Evolutionary conservation across 2,113 vertebrate species (phyloP).

Genomic region (Pollimyrus isidori): DNA sequence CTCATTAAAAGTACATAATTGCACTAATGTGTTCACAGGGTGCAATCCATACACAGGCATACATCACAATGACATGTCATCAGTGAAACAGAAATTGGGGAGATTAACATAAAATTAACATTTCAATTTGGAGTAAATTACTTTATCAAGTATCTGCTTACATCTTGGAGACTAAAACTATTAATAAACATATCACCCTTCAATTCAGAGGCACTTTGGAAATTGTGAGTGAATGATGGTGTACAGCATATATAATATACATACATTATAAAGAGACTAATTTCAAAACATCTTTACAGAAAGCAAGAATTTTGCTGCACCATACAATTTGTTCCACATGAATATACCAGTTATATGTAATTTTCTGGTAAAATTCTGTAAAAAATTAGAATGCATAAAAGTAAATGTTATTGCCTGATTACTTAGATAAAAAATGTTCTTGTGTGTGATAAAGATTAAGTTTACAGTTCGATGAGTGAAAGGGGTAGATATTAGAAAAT

Average conservation of each 20-base stretch:
- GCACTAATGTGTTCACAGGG: conserved; percentile 1
- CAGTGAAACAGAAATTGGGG: background rate
- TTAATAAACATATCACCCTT: background rate
- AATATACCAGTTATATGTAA: background rate
- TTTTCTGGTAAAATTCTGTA: background rate
- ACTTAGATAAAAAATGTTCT: background rate
- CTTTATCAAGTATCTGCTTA: background rate
- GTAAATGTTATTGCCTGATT: background rate
- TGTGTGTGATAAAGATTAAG: background rate
- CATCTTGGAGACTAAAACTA: background rate
- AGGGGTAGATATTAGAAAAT: background rate
- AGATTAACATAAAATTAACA: conserved; percentile 15
- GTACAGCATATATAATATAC: background rate
- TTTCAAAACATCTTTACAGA: background rate
- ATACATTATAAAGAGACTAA: background rate
- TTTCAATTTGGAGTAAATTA: background rate
- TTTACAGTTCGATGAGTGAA: background rate
- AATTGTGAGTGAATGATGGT: background rate
- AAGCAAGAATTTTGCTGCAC: background rate
- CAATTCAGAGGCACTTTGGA: background rate
- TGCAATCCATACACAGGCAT: background rate
- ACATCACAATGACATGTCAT: conserved; percentile 1
- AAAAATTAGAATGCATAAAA: background rate
- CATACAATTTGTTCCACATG: background rate
- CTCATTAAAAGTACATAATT: conserved; percentile 1